phyloP scores from a whole-genome alignment of 2,797 vertebrate species.

The Heliangelus exortis region DNA sequence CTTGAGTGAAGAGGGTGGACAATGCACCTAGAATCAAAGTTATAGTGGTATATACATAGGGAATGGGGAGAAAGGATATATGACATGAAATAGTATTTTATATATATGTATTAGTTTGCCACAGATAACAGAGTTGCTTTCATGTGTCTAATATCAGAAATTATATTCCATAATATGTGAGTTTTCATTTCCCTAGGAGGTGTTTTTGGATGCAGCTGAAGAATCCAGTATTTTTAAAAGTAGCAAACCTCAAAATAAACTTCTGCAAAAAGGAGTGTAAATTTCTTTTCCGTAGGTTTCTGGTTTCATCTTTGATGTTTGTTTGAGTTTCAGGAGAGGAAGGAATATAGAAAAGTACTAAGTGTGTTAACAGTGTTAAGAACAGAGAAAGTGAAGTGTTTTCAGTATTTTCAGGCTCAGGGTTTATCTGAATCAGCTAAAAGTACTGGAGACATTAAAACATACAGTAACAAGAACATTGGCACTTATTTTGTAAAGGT shows the following conservation, averaged over 20 bases:
- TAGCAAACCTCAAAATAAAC: slow-evolving; percentile 60
- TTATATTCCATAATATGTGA: slow-evolving; percentile 1
- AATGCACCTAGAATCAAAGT: background rate
- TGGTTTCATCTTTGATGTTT: slow-evolving; percentile 63
- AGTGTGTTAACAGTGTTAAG: slow-evolving; percentile 23
- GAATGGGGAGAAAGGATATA: background rate
- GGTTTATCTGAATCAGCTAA: slow-evolving; percentile 14
- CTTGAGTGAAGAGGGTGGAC: background rate
- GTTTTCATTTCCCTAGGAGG: slow-evolving; percentile 37
- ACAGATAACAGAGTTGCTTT: slow-evolving; percentile 34
- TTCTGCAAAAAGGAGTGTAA: slow-evolving; percentile 51
- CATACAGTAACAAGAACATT: background rate
- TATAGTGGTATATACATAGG: background rate
- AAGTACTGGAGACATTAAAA: background rate
- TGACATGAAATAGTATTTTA: background rate
- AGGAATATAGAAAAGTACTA: background rate
- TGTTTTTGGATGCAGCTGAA: slow-evolving; percentile 14
- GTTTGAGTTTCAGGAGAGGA: slow-evolving; percentile 54
- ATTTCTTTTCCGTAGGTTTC: slow-evolving; percentile 38
- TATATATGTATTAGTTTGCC: background rate
- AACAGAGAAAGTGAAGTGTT: background rate
- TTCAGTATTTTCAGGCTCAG: background rate
- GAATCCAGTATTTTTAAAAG: slow-evolving; percentile 43
- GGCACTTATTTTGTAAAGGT: background rate
- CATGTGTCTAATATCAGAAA: slow-evolving; percentile 54